Evolutionary conservation across 1,140 invertebrate species (phyloP).

Genomic region (Platyscapa corneri): DNA sequence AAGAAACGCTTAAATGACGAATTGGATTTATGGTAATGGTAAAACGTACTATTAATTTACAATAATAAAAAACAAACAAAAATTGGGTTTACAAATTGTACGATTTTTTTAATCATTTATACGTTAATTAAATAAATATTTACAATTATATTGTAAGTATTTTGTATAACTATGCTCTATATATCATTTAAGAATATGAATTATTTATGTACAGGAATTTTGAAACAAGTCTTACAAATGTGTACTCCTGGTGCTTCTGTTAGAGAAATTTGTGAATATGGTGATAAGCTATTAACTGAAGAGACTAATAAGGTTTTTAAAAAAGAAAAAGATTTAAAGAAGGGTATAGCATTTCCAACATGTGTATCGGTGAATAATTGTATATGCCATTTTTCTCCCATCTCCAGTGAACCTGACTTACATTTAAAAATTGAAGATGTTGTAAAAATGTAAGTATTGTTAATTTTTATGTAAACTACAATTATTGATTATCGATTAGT

Average conservation of each 20-base stretch:
- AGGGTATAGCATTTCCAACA: conserved; percentile 99
- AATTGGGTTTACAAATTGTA: too few species aligned
- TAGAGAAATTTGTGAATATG: conserved; percentile 92
- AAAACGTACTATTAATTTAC: too few species aligned
- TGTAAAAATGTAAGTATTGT: conserved; percentile 93
- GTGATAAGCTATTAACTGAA: conserved; percentile 90
- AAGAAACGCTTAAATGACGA: too few species aligned
- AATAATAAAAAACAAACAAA: too few species aligned
- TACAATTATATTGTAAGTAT: too few species aligned
- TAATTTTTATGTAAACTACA: background rate
- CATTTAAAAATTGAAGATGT: conserved; percentile 94
- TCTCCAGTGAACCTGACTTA: conserved; percentile 93
- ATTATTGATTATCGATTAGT: background rate
- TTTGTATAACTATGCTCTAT: too few species aligned
- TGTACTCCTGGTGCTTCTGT: conserved; percentile 92
- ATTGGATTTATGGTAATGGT: too few species aligned
- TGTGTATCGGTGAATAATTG: conserved; percentile 99
- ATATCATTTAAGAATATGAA: too few species aligned
- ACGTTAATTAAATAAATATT: too few species aligned
- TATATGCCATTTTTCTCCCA: conserved; percentile 98
- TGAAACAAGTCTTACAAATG: conserved; percentile 91
- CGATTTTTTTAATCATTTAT: too few species aligned
- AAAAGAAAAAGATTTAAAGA: conserved; percentile 98
- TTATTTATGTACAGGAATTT: conserved; percentile 80
- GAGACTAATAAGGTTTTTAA: conserved; percentile 98